These are phyloP conservation scores for Umimayanthus chanpuru DNA, from an alignment of 92 coral and sea anemone species.

Conservation along the genomic window DNA sequence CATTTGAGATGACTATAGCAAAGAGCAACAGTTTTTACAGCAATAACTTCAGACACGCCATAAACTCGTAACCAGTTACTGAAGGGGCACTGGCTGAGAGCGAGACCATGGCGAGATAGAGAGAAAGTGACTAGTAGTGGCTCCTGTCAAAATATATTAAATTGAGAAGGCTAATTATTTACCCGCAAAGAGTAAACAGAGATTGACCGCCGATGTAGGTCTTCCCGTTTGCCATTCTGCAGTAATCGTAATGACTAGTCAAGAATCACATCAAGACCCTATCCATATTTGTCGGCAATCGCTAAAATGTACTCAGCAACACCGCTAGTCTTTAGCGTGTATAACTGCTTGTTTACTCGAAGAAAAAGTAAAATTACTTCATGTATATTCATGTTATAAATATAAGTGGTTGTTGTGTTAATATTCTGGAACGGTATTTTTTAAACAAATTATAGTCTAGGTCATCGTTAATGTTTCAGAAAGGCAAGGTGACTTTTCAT, in stretches of 20 bases:
- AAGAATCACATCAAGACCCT: neutral
- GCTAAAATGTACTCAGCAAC: neutral
- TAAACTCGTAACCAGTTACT: no score
- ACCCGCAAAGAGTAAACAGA: neutral
- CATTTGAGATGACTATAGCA: neutral
- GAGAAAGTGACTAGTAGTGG: neutral
- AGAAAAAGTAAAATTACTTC: constrained; percentile 2
- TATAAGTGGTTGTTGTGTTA: neutral
- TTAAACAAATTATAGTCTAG: neutral
- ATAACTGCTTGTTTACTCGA: neutral
- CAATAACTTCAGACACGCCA: neutral
- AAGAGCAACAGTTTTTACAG: neutral
- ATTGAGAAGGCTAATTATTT: neutral
- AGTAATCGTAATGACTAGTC: neutral
- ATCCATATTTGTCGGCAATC: neutral
- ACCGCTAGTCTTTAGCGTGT: neutral
- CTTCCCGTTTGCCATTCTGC: neutral
- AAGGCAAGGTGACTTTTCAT: neutral
- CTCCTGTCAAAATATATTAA: no score
- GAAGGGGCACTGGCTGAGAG: neutral
- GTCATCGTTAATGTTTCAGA: neutral
- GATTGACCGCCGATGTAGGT: neutral
- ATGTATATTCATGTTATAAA: constrained; percentile 3
- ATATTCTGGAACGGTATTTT: neutral
- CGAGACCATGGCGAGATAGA: neutral